Percentiles rank a stretch among this genome's conserved stretches.
Evolutionary conservation across 2,797 vertebrate species (phyloP).

Genomic region (Pantherophis vulpinus): DNA sequence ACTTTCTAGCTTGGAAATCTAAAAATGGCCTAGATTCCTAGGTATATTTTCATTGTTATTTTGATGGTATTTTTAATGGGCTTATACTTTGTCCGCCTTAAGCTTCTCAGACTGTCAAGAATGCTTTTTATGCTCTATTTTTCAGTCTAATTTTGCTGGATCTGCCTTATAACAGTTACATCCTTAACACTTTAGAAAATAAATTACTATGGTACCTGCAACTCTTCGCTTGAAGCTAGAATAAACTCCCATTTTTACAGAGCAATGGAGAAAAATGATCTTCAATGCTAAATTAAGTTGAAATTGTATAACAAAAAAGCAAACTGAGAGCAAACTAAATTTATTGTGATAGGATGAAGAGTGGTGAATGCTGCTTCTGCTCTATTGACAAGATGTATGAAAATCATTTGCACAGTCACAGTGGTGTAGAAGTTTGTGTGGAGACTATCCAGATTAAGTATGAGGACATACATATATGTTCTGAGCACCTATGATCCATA

Average conservation of each 20-base stretch:
- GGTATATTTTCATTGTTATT: slow-evolving; percentile 2
- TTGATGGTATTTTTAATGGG: slow-evolving; percentile 2
- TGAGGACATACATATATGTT: neutral
- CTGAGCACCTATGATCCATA: neutral
- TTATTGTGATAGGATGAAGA: neutral
- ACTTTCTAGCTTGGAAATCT: neutral
- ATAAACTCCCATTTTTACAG: neutral
- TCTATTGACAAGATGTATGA: neutral
- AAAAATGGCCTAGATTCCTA: slow-evolving; percentile 8
- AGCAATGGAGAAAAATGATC: neutral
- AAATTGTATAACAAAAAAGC: neutral
- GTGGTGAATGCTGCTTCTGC: neutral
- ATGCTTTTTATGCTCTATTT: neutral
- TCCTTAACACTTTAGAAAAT: neutral
- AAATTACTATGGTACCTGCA: neutral
- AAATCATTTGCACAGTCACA: neutral
- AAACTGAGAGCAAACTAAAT: neutral
- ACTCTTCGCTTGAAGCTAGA: neutral
- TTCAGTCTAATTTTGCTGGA: neutral
- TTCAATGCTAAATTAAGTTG: neutral
- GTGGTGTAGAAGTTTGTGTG: neutral
- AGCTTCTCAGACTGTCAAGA: neutral
- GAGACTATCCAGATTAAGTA: neutral
- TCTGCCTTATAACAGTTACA: neutral
- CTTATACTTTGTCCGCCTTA: neutral